Conservation (phyloP, 2,888 invertebrate genomes). For the Terebella lapidaria region DNA sequence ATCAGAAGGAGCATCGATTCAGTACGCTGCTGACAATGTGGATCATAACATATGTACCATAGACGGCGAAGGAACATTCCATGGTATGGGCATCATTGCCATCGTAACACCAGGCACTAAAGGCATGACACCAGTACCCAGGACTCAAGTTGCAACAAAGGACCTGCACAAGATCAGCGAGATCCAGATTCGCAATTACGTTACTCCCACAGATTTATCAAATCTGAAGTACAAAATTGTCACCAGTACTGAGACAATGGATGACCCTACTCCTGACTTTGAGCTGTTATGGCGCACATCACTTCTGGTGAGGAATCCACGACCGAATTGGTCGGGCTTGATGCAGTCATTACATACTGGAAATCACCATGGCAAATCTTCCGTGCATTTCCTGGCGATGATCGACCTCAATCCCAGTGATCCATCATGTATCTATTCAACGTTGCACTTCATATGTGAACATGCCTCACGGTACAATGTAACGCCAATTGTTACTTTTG, state of each 20-base stretch:
- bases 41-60: conserved; percentile 30
- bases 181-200: too few species aligned
- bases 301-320: not conserved
- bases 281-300: not conserved
- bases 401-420: conserved; percentile 26
- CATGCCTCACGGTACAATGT: too few species aligned
- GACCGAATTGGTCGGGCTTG: not conserved
- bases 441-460: conserved; percentile 13
- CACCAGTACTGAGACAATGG: too few species aligned
- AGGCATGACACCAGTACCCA: not conserved
- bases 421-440: conserved; percentile 21
- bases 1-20: conserved; percentile 19
- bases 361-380: conserved; percentile 22
- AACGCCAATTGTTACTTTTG: conserved; percentile 28
- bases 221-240: not conserved
- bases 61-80: conserved; percentile 29
- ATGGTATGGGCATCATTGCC: conserved; percentile 31
- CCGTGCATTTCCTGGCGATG: conserved; percentile 25
- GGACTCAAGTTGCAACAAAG: not conserved
- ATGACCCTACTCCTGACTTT: not conserved
- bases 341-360: conserved; percentile 8
- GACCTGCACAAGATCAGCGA: too few species aligned
- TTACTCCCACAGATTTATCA: too few species aligned
- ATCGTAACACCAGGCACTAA: conserved; percentile 22
- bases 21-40: conserved; percentile 32